phyloP scores from a whole-genome alignment of 2,797 vertebrate genomes.

The Enteromius thamalakanensis region DNA sequence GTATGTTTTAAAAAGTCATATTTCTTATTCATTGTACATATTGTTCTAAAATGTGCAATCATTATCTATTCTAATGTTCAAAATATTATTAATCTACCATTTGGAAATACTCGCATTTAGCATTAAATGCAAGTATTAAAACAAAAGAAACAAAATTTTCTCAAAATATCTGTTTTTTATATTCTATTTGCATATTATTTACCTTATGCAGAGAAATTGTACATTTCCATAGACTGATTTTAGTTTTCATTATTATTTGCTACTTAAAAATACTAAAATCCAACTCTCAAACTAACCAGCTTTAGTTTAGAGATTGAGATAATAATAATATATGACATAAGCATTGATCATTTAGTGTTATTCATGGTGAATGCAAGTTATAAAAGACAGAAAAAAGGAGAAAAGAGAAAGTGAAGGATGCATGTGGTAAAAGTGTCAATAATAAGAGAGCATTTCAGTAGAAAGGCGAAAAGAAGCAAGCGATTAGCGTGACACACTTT shows the following conservation, averaged over 20 bases:
- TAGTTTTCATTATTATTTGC: background rate
- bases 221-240: background rate
- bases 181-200: background rate
- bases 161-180: background rate
- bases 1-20: background rate
- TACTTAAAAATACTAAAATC: background rate
- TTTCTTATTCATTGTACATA: background rate
- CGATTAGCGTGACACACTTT: slow-evolving; percentile 52
- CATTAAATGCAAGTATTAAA: background rate
- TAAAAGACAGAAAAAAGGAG: background rate
- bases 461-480: slow-evolving; percentile 19
- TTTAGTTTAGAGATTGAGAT: background rate
- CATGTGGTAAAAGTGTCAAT: background rate
- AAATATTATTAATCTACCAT: background rate
- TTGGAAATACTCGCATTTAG: background rate
- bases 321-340: background rate
- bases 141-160: no score
- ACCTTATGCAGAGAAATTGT: background rate
- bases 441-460: slow-evolving; percentile 28
- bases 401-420: background rate
- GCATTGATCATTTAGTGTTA: background rate
- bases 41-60: background rate
- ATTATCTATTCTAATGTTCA: background rate
- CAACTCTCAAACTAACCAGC: background rate
- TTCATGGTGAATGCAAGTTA: background rate